Base-by-base conservation (phyloP, 2,113 vertebrate genomes). In the Callorhinus ursinus region DNA sequence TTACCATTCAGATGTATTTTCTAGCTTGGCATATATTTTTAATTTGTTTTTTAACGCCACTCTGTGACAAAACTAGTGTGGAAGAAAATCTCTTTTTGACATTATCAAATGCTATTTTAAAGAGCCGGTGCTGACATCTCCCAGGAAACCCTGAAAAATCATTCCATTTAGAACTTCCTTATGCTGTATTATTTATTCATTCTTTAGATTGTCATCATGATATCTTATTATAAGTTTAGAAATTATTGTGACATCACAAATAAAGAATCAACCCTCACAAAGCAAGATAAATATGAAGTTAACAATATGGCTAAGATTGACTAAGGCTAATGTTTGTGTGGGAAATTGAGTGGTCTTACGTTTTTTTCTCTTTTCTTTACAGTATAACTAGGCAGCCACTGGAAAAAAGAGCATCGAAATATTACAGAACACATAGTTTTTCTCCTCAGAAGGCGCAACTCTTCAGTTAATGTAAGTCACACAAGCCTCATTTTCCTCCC, bases 1-100 rank as follows among this genome's bases (percentile, higher is more conserved):
- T 81, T 95, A 90, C 63, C 95, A 12, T 83, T 98, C 7, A 39
- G 95, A 97, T 92, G 39, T 94, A 90, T 83, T 92, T 96, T 15
- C 4, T 49, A 83, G 0, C n/a, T 31, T 95, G n/a, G 0, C 36
- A 82, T 94, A 3, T 80, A 71, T 71, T 33, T 94, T 93, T 69
- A 91, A 5, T 42, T 72, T 36, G 46, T 74, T 93, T 85, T 55
- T 93, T 98, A 92, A 95, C 93, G 76, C 26, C 11, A 59, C 42
- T 2, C 0, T 31, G 22, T 33, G 2, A 10, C 2, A 84, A 89
- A 97, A 14, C 7, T 81, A 4, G 9, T 87, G 22, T 21, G 51
- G 16, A 11, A 95, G 94, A 76, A 69, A 24, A 2, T 3, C 7
- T 33, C 28, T 46, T 93, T 90, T 53, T 79, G 79, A 96, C 80